Evolutionary conservation across 1,140 invertebrate genomes (phyloP), one percentile per base, ranked within the genome.

Genomic region (Phocides pigmalion): DNA sequence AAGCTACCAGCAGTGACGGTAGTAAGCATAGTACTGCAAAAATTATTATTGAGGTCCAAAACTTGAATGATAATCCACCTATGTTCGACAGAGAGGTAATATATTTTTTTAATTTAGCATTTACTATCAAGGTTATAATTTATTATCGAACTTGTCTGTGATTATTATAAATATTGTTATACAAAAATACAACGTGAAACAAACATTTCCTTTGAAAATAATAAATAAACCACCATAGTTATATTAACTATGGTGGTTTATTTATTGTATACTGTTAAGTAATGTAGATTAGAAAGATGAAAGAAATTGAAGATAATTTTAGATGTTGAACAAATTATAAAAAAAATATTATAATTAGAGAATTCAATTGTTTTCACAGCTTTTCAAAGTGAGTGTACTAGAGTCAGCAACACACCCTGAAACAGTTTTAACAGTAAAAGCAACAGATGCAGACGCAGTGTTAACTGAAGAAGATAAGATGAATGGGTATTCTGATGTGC

Each of bases 51-150:
- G 93, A 95, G 62, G 92, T 96, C 20, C 86, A 94, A 65, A 97
- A 97, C 79, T 93, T 96, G 0, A 97, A 97, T 75, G 96, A 97
- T 75, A 97, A 97, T 79, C 93, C 93, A 70, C 96, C 97, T 0
- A 88, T 93, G 44, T 97, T 97, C 80, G 93, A 93, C 50, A 93
- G 95, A 70, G 92, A 92, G 65, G 94, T 94, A 83, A 78, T 1
- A n/a, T n/a, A n/a, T n/a, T n/a, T n/a, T n/a, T n/a, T n/a, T n/a
- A n/a, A n/a, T n/a, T n/a, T n/a, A n/a, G n/a, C n/a, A n/a, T n/a
- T n/a, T n/a, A n/a, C n/a, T n/a, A n/a, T n/a, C n/a, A n/a, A n/a
- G n/a, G n/a, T n/a, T n/a, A n/a, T n/a, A n/a, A n/a, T n/a, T n/a
- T n/a, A n/a, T n/a, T n/a, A n/a, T n/a, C 59, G 63, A n/a, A 49